A percentile compares a stretch with the other conserved stretches of the same genome.
Conservation (phyloP, 2,797 vertebrate species). For the Acridotheres tristis region DNA sequence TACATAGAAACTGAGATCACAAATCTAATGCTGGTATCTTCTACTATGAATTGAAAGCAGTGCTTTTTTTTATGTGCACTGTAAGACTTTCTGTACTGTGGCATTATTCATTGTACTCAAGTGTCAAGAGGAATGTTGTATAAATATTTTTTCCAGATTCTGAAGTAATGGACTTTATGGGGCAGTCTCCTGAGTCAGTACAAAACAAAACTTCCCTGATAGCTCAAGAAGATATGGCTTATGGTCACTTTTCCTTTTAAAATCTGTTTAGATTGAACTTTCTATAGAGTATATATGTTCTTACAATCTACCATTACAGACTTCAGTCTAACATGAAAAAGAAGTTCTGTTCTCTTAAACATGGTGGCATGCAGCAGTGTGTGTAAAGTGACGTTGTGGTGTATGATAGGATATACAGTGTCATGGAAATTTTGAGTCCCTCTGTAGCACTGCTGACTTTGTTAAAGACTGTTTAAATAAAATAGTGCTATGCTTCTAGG, state of each 20-base stretch:
- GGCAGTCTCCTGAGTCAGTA: not conserved
- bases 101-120: not conserved
- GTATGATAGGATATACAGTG: not conserved
- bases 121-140: not conserved
- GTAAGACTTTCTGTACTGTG: not conserved
- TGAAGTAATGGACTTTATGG: not conserved
- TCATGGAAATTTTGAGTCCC: not conserved
- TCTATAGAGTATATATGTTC: not conserved
- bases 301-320: not conserved
- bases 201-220: not conserved
- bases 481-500: not conserved
- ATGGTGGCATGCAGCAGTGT: not conserved
- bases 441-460: not conserved
- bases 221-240: not conserved
- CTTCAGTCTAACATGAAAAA: not conserved
- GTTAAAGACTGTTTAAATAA: not conserved
- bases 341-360: not conserved
- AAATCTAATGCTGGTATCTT: not conserved
- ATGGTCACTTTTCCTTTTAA: not conserved
- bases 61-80: not conserved
- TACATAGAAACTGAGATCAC: not conserved
- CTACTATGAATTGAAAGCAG: not conserved
- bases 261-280: not conserved
- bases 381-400: not conserved
- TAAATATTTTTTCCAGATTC: not conserved